Base-by-base conservation (phyloP, 1,140 invertebrate species). In the Drosophila pseudoobscura region DNA sequence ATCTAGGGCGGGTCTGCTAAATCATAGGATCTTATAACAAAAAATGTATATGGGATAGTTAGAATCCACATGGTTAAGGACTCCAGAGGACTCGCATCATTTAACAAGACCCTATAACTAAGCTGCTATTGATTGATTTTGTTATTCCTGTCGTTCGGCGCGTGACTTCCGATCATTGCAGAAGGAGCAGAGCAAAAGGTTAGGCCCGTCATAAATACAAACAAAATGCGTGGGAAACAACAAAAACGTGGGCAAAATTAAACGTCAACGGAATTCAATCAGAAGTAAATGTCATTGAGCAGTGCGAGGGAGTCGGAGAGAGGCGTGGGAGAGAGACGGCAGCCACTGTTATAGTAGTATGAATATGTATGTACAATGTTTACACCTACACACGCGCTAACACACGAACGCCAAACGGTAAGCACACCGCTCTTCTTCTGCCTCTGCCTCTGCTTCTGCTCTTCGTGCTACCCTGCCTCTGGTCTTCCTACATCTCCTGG, bases 121-220 rank as follows among this genome's bases (percentile, higher is more conserved):
- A 13, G 4, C 4, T 29, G 2, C 6, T 43, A 64, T 49, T 45
- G 45, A 65, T 50, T 45, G 59, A 2, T 3, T 49, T 29, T 5
- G 31, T 24, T 62, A 26, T 52, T 22, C 8, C 35, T 45, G 49
- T 52, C 45, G 47, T 46, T 26, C 26, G 57, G 17, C 57, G 79
- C 79, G 79, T 83, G 79, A 78, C 75, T 66, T 75, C 31, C 15
- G 70, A 57, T 75, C 75, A 46, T 83, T 83, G 80, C 64, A 75
- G 49, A 52, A 20, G 29, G 43, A 20, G 55, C 20, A 54, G 22
- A 31, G 29, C 29, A 31, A 2, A 31, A 31, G 29, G 29, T 9
- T 45, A 43, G 57, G 47, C 49, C 44, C 15, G 1, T 49, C 22
- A 72, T 80, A 76, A 76, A 79, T 56, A 69, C 41, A 74, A 55